A percentile compares a stretch with the other conserved stretches of the same genome.
These are phyloP conservation scores for Sesamia nonagrioides DNA, from an alignment of 1,140 invertebrate species.

Conservation along the genomic window DNA sequence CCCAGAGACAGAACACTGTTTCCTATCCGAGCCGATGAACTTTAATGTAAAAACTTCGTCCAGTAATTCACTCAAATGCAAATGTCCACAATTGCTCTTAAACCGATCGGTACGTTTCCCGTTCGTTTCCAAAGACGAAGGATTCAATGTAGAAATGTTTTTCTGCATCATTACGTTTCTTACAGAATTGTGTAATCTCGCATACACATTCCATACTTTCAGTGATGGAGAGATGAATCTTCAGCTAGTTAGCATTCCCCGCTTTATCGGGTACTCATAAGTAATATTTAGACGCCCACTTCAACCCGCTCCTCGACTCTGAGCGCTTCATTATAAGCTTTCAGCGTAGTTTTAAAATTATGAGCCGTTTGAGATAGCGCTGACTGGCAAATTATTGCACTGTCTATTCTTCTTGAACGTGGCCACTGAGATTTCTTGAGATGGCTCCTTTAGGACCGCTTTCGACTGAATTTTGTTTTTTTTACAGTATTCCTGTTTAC, in stretches of 20 bases:
- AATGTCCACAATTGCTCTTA: slow-evolving; percentile 61
- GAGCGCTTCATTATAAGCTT: slow-evolving; percentile 68
- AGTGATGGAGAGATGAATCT: slow-evolving; percentile 26
- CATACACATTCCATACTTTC: slow-evolving; percentile 18
- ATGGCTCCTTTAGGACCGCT: slow-evolving; percentile 29
- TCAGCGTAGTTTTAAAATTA: slow-evolving; percentile 66
- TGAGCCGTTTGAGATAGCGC: slow-evolving; percentile 61
- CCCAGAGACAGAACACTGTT: slow-evolving; percentile 45
- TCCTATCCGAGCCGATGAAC: slow-evolving; percentile 53
- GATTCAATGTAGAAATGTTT: neutral
- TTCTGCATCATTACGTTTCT: neutral
- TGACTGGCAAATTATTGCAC: slow-evolving; percentile 62
- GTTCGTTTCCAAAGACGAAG: neutral
- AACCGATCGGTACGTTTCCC: slow-evolving; percentile 10
- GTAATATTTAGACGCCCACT: slow-evolving; percentile 64
- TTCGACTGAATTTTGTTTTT: slow-evolving; percentile 31
- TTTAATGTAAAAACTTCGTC: slow-evolving; percentile 75
- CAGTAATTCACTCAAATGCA: slow-evolving; percentile 72
- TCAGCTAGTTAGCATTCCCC: slow-evolving; percentile 56
- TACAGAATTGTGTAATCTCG: neutral
- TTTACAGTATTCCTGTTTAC: slow-evolving; percentile 12
- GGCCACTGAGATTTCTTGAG: slow-evolving; percentile 33
- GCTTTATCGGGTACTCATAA: slow-evolving; percentile 50
- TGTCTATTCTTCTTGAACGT: slow-evolving; percentile 39
- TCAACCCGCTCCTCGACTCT: slow-evolving; percentile 55